Conservation (phyloP, 2,113 vertebrate species). For the Spea multiplicata region DNA sequence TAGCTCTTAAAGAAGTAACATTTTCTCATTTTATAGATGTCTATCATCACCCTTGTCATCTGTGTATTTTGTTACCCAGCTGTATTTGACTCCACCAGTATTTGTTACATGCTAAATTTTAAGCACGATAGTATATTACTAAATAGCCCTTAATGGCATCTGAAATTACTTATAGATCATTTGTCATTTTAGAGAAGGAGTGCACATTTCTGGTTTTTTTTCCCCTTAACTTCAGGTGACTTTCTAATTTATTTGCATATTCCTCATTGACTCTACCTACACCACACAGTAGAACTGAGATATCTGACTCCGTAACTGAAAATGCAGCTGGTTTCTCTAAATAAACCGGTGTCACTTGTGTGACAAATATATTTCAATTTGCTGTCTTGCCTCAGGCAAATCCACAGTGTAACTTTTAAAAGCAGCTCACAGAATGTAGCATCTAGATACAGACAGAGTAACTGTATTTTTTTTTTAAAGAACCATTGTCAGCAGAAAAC, state of each 20-base stretch:
- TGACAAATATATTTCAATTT: conserved; percentile 6
- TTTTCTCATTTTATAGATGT: too few species aligned
- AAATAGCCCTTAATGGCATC: too few species aligned
- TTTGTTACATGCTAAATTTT: too few species aligned
- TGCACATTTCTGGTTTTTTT: too few species aligned
- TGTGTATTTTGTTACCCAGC: too few species aligned
- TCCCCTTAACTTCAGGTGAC: too few species aligned
- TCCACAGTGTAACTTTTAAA: conserved; percentile 6
- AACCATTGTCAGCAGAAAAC: conserved; percentile 25
- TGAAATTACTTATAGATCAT: too few species aligned
- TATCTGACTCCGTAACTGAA: not conserved
- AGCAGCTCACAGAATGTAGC: not conserved
- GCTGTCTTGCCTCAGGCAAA: conserved; percentile 8
- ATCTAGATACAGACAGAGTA: not conserved
- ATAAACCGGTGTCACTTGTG: not conserved
- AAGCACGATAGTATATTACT: too few species aligned
- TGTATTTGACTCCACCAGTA: too few species aligned
- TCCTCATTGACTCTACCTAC: not conserved
- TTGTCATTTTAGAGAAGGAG: too few species aligned
- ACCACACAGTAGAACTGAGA: not conserved
- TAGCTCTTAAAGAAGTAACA: too few species aligned
- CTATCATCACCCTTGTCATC: too few species aligned
- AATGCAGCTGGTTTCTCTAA: not conserved
- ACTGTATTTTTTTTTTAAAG: conserved; percentile 14
- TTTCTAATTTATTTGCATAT: not conserved